Evolutionary conservation across 2,888 invertebrate genomes (phyloP), one percentile per base, ranked within the genome.

Genomic region (Balanococcus diminutus): DNA sequence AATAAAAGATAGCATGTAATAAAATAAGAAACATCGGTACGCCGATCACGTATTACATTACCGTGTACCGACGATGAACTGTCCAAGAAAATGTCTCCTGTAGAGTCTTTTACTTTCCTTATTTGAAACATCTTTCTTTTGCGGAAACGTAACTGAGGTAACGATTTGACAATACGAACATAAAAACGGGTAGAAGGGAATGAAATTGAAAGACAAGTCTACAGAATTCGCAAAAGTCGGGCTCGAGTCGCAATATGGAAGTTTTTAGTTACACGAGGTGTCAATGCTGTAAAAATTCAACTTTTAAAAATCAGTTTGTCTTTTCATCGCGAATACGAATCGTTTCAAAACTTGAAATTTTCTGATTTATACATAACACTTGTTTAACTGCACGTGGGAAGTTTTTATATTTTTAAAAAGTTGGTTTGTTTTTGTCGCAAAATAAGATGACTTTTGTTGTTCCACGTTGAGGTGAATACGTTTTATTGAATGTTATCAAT

Each of bases 41-140:
- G 56, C 86, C 82, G 86, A 82, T 86, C 86, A 86, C 86, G 86
- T 86, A 81, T 86, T 86, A 82, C 86, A 86, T 86, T 86, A 82
- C 86, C 82, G 86, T 82, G 82, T 86, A 81, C 86, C 82, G 72
- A 81, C 82, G 82, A 86, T 86, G 86, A 86, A 86, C 82, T 86
- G 86, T 82, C 82, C 86, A 82, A 81, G 86, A 82, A 86, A 88
- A 88, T 87, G 89, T 88, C 89, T 90, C 89, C 89, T 84, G 72
- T 84, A 84, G 72, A 42, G 72, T 72, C 72, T 84, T 84, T 75
- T 75, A 75, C 84, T 84, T 84, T 84, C 84, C 84, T 84, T 84
- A 84, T 84, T 84, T 84, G 84, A 75, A 84, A 84, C 84, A 84
- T 84, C 84, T 75, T 84, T 84, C 75, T 84, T 84, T 25, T 72